Evolutionary conservation across 2,113 vertebrate genomes (phyloP).

Genomic region (Scomber colias): DNA sequence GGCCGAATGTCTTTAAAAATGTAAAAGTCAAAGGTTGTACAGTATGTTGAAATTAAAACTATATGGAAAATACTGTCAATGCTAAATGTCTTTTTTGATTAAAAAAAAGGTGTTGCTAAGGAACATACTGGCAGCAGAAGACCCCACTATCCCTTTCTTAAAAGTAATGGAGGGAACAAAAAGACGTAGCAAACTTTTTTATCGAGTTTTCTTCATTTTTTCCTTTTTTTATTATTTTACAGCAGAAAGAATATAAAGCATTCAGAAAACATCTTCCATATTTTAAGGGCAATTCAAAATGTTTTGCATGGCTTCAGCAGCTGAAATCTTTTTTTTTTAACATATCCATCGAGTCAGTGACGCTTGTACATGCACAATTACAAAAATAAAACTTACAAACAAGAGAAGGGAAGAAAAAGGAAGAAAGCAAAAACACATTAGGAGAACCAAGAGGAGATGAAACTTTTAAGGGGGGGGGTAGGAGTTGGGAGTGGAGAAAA

Average conservation of each 20-base stretch:
- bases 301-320: slow-evolving; percentile 99
- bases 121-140: background rate
- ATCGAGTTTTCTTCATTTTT: slow-evolving; percentile 92
- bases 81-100: slow-evolving; percentile 15
- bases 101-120: slow-evolving; percentile 2
- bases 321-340: slow-evolving; percentile 93
- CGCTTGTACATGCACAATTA: slow-evolving; percentile 99
- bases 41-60: slow-evolving; percentile 58
- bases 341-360: slow-evolving; percentile 99
- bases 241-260: slow-evolving; percentile 99
- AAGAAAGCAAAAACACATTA: slow-evolving; percentile 76
- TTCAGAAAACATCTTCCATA: slow-evolving; percentile 99
- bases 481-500: slow-evolving; percentile 71
- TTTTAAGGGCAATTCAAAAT: slow-evolving; percentile 99
- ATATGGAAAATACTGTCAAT: slow-evolving; percentile 26
- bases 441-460: slow-evolving; percentile 80
- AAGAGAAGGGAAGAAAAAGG: slow-evolving; percentile 78
- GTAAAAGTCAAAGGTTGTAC: slow-evolving; percentile 22
- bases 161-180: slow-evolving; percentile 53
- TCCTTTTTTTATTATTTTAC: slow-evolving; percentile 99
- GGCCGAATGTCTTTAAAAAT: slow-evolving; percentile 29
- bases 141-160: background rate
- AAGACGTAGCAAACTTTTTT: slow-evolving; percentile 58
- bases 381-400: slow-evolving; percentile 99
- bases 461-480: slow-evolving; percentile 53